Evolutionary conservation across 2,888 invertebrate species (phyloP), one percentile per base, ranked within the genome.

Genomic region (Noctua janthina): DNA sequence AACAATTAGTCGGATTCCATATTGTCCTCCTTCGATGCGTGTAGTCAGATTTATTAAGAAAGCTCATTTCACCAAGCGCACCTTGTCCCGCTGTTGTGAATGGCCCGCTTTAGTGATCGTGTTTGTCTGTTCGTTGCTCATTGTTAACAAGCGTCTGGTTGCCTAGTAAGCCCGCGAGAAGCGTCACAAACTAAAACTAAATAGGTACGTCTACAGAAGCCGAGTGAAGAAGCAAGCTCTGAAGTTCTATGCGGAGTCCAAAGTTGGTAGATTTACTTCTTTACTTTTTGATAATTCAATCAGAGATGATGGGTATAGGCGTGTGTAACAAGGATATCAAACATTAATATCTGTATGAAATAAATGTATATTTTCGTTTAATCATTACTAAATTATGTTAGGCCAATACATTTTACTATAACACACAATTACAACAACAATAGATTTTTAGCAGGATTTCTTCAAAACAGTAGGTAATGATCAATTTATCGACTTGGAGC

Each of bases 211-310:
- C 95, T 95, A 96, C 93, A 83, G 77, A 96, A 95, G 96, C 95
- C 91, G 91, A 90, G 92, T 94, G 93, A 93, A 91, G 92, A 96
- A 95, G 94, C 94, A 93, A 94, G 94, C 94, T 94, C 92, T 89
- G 92, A 91, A 88, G 87, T 85, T 89, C 87, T 90, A 87, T 74
- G 86, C 80, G 83, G 83, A 83, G 78, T 80, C 74, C 81, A 84
- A 83, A 87, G 77, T 86, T 71, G 84, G 87, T 84, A 76, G 81
- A 86, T 81, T 79, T 79, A 84, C 82, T 79, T 84, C 83, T 90
- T 90, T 89, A 87, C 85, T 87, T 87, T 86, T 88, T 88, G 88
- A 88, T 85, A 82, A 85, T 81, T 80, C 66, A 76, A 82, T 83
- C 39, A 74, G 29, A 74, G 67, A 78, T 88, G 83, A 86, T 76